Evolutionary conservation across 2,113 vertebrate genomes (phyloP), one percentile per base, ranked within the genome.

Genomic region (Perca fluviatilis): DNA sequence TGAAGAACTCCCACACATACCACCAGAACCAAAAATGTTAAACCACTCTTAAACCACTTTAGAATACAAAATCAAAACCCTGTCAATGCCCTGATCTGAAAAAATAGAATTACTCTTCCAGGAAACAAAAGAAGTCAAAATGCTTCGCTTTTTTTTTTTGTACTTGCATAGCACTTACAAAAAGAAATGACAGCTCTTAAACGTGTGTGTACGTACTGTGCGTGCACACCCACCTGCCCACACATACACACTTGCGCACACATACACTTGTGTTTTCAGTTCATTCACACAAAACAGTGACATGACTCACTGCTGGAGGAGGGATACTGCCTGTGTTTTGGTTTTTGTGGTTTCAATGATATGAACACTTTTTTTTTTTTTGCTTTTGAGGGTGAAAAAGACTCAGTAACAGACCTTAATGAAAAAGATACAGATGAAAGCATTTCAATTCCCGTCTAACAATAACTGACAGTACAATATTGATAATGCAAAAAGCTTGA

Each of bases 161-260:
- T 93, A 95, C 94, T 96, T 96, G 96, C 95, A 96, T 96, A 96
- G 96, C 93, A 95, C 94, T 95, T 95, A 94, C 89, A 94, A 91
- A 93, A 87, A 94, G 91, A 91, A 85, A 92, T 89, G 90, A 93
- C 90, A 94, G 86, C 82, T 86, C 70, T 86, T 64, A 74, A 83
- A 84, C 58, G 75, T 78, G 84, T 78, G 84, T 72, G 77, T 85
- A 86, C 81, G 61, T 58, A 62, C 79, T 43, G 75, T 62, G 74
- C 49, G 77, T 60, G 85, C 89, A 91, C 86, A 77, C 60, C 67
- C 81, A 83, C 75, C 84, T 87, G 79, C 85, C 84, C 72, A 60
- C 40, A 13, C 86, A 40, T 65, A 33, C 60, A 61, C 79, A 63
- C 77, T 50, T 70, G 30, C 65, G 15, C 33, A 69, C 70, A 30